Evolutionary conservation across 2,888 invertebrate species (phyloP), one percentile per base, ranked within the genome.

Genomic region (Malthinus seriepunctatus): DNA sequence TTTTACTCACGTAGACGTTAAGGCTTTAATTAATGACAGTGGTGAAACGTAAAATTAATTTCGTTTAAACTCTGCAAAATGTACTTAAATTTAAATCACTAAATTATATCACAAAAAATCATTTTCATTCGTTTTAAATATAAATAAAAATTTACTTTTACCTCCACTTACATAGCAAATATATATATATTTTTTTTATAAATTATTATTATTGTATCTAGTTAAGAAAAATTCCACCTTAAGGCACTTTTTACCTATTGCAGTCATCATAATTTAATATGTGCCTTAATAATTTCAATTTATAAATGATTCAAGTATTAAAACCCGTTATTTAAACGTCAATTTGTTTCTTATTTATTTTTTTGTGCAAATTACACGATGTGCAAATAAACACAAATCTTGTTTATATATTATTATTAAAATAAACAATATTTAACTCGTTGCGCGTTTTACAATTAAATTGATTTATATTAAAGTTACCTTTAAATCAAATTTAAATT

Each of bases 101-200:
- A 51, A 39, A 32, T 51, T 38, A 42, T 51, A 51, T 51, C 51
- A 51, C 51, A 51, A 39, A 33, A 33, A 15, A 51, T 42, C 10
- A 42, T 32, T 39, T 33, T 39, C 10, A 15, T 39, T 38, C 12
- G 32, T 39, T 12, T 37, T 51, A 51, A 23, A 23, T 23, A 3
- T n/a, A 32, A 14, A 32, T 8, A 42, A 42, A 10, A 32, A 42
- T 51, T 42, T 42, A 32, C 32, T 23, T 23, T 23, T 23, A 23
- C 23, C 23, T 23, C 23, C 5, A 2, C 23, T 3, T 5, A 3
- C 23, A 5, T 23, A 3, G 23, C 23, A 5, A 23, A 23, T 5
- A n/a, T n/a, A n/a, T n/a, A n/a, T n/a, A n/a, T 23, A 2, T 23
- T 23, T 23, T 23, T 23, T 42, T 8, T 10, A 42, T 15, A 42